Percentiles rank a stretch among this genome's conserved stretches.
Evolutionary conservation across 2,113 vertebrate genomes (phyloP).

Genomic region (Sigmodon hispidus): DNA sequence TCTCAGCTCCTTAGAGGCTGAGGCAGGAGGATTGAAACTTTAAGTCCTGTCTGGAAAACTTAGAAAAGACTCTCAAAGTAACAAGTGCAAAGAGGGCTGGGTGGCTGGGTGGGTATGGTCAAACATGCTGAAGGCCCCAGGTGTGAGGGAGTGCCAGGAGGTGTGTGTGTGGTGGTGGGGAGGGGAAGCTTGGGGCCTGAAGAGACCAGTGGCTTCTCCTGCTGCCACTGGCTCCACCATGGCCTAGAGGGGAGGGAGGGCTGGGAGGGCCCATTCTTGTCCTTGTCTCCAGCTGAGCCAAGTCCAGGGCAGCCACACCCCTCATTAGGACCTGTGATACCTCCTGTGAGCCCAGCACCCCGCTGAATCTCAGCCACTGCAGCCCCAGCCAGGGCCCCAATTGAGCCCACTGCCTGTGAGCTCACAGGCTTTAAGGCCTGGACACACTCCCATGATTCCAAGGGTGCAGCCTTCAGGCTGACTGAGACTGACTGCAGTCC

Average conservation of each 20-base stretch:
- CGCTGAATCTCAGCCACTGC: not conserved
- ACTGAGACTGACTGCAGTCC: not conserved
- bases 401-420: not conserved
- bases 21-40: not conserved
- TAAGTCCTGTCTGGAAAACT: not conserved
- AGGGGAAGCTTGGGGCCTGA: too few relatives aligned
- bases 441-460: not conserved
- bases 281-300: not conserved
- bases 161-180: not conserved
- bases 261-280: too few relatives aligned
- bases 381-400: not conserved
- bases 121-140: not conserved
- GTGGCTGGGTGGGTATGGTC: not conserved
- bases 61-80: not conserved
- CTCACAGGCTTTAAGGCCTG: not conserved
- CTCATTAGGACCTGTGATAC: not conserved
- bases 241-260: not conserved
- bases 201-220: not conserved
- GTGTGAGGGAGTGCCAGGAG: not conserved
- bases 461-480: not conserved
- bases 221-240: not conserved
- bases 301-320: not conserved
- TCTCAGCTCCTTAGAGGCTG: not conserved
- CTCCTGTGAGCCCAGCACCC: not conserved
- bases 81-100: not conserved